Conservation (phyloP, 1,140 invertebrate genomes). For the Paramacrobiotus metropolitanus region DNA sequence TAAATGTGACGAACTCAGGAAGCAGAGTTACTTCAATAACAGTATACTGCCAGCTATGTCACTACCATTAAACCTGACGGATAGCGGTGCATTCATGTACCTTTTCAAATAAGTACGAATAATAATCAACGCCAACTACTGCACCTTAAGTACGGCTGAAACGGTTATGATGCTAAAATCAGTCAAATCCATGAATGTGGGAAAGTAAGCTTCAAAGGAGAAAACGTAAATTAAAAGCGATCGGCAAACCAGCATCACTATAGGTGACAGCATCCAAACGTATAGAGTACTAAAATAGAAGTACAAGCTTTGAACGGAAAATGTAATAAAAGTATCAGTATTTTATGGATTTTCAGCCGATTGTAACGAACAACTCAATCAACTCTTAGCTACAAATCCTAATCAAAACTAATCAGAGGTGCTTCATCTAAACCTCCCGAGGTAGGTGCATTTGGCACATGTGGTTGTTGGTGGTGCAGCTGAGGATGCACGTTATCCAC, state of each 20-base stretch:
- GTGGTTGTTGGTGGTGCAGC: background rate
- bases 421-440: background rate
- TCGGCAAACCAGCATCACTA: background rate
- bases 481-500: background rate
- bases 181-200: too few relatives aligned
- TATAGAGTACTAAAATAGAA: background rate
- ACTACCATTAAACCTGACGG: too few relatives aligned
- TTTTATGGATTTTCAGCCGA: background rate
- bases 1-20: too few relatives aligned
- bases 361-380: background rate
- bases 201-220: too few relatives aligned
- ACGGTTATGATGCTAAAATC: too few relatives aligned
- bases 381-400: background rate
- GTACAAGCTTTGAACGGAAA: background rate
- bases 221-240: background rate
- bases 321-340: background rate
- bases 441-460: background rate
- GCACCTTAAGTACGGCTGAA: too few relatives aligned
- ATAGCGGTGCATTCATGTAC: too few relatives aligned
- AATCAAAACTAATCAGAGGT: background rate
- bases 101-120: too few relatives aligned
- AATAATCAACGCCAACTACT: too few relatives aligned
- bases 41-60: too few relatives aligned
- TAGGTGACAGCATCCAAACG: background rate
- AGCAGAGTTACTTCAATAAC: too few relatives aligned